A percentile compares a stretch with the other conserved stretches of the same genome.
Evolutionary conservation across 2,113 vertebrate genomes (phyloP).

Genomic region (Coturnix japonica): DNA sequence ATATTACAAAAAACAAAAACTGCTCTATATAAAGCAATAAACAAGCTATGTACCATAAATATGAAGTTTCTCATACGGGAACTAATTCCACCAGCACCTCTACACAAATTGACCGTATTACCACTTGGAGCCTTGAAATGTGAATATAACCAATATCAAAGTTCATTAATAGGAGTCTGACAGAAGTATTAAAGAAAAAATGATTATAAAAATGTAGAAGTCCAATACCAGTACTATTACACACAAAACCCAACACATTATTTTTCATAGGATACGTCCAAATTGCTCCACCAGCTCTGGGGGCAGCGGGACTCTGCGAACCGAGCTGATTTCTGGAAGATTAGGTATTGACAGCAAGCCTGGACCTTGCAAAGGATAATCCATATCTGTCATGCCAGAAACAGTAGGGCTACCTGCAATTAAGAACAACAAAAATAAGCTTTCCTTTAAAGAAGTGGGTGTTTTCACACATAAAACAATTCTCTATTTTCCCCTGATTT

Average conservation of each 20-base stretch:
- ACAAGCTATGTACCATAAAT: not conserved
- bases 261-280: conserved; percentile 91
- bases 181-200: not conserved
- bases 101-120: not conserved
- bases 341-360: conserved; percentile 89
- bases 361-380: conserved; percentile 95
- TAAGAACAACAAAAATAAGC: not conserved
- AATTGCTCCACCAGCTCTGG: conserved; percentile 97
- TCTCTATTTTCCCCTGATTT: accelerated
- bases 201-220: not conserved
- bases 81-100: not conserved
- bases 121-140: not conserved
- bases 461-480: not conserved
- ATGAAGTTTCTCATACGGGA: not conserved
- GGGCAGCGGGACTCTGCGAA: conserved; percentile 91
- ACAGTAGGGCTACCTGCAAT: conserved; percentile 88
- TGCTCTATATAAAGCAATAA: not conserved
- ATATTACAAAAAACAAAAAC: not conserved
- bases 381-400: conserved; percentile 96
- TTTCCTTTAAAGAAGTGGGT: not conserved
- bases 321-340: conserved; percentile 91
- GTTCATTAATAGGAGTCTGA: not conserved
- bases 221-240: not conserved
- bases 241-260: not conserved
- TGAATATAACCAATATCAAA: accelerated